Evolutionary conservation across 2,888 invertebrate species (phyloP), one percentile per base, ranked within the genome.

Genomic region (Morinoia aosen): DNA sequence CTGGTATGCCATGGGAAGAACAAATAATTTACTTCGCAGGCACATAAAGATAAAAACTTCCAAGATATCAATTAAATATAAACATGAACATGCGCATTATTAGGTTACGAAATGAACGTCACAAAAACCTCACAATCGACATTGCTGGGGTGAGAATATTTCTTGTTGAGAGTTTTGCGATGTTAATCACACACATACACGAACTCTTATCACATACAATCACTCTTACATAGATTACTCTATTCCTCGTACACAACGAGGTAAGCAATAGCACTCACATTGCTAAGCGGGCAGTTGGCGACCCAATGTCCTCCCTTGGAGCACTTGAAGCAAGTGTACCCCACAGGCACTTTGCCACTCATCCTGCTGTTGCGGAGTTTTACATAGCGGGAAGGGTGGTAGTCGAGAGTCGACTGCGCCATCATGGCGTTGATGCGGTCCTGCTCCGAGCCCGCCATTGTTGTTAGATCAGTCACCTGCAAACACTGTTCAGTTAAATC

Each of bases 391-490:
- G 99, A 98, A 96, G 99, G 99, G 97, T 99, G 99, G 98, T 99
- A 99, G 97, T 99, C 99, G 97, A 98, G 98, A 64, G 99, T 99
- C 61, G 99, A 99, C 97, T 99, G 99, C 96, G 98, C 98, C 98
- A 99, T 99, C 99, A 99, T 99, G 96, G 99, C 99, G 97, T 98
- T 98, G 97, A 99, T 99, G 97, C 99, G 99, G 97, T 99, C 99
- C 97, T 99, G 99, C 97, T 99, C 99, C 95, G 99, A 98, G 96
- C 96, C 96, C 61, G 95, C 96, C 95, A 96, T 96, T 58, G 95
- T 95, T 40, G 96, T 96, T 93, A 96, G 95, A 76, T 96, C 96
- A 14, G 96, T 96, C 95, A 96, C 96, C 96, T 95, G 95, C n/a
- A 14, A 40, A 11, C 14, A 61, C 58, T 88, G 61, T 61, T 19